Base-by-base conservation (phyloP, 2,888 invertebrate genomes). In the Ganaspis brasiliensis region DNA sequence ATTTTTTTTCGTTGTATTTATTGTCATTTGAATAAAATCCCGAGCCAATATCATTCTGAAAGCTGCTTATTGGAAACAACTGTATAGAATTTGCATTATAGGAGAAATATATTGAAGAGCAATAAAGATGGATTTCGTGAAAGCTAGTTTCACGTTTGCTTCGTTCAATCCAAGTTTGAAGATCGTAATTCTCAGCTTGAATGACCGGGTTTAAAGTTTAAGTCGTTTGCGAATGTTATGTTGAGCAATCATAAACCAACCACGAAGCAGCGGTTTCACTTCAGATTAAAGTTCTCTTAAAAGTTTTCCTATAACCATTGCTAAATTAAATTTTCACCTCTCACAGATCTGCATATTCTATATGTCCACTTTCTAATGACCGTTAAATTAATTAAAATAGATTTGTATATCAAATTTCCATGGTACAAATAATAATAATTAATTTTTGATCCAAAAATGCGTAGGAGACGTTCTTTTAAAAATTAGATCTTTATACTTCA, bases 141-240 rank as follows among this genome's bases (percentile, higher is more conserved):
- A 19, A 52, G 52, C 52, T 56, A 21, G 56, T 56, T 24, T 24
- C 26, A 56, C 9, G 52, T 52, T 56, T 56, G 12, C 24, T 24
- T 56, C 56, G 14, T 24, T 24, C 21, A 21, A 56, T 56, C 56
- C 12, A 56, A 56, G 24, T 56, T 56, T 26, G 2, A 56, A 24
- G 56, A 56, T 56, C 24, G 56, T 56, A 56, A 56, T 56, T 24
- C 56, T 19, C 14, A 24, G 21, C 26, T 26, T 24, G 24, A 56
- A 56, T 26, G 56, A 56, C 56, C 24, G 56, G 24, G 56, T 56
- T 52, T 52, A 19, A 52, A 52, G 9, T 52, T 52, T 52, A 16
- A 52, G 52, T 52, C 52, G 52, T 52, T 56, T 56, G 56, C 24
- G 56, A 56, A 21, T 56, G 26, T 56, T 56, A 56, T 56, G 26